Evolutionary conservation across 1,140 invertebrate species (phyloP).

Genomic region (Diplogasteroides magnus): DNA sequence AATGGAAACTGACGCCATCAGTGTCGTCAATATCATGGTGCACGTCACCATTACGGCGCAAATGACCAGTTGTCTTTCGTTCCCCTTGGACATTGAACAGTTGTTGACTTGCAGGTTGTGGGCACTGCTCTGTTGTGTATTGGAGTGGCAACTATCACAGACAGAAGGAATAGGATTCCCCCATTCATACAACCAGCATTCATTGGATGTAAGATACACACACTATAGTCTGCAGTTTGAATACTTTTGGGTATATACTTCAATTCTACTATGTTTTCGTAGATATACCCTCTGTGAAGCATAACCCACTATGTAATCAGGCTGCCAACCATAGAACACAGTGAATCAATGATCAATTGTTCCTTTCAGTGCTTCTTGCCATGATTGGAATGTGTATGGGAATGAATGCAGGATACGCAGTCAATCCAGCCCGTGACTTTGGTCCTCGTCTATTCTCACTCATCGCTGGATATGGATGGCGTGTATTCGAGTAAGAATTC

Average conservation of each 20-base stretch:
- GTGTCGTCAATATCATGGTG: no score
- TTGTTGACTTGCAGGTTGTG: conserved; percentile 57
- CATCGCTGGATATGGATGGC: conserved; percentile 60
- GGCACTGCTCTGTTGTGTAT: conserved; percentile 61
- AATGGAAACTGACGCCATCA: no score
- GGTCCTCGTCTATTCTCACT: conserved; percentile 62
- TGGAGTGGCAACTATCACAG: conserved; percentile 61
- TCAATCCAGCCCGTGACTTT: conserved; percentile 66
- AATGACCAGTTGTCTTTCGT: no score
- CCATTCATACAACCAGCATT: conserved; percentile 58
- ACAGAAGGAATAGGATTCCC: conserved; percentile 59
- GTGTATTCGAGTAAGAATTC: conserved; percentile 35
- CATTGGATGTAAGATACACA: conserved; percentile 56
- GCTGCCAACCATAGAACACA: no score
- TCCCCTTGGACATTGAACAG: background rate
- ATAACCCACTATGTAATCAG: no score
- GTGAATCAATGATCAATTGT: background rate
- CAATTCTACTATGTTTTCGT: no score
- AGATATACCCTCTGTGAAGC: no score
- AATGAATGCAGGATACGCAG: conserved; percentile 63
- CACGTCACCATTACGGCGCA: no score
- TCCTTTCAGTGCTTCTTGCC: conserved; percentile 50
- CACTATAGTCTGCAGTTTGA: no score
- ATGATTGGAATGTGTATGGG: conserved; percentile 61
- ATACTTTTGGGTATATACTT: no score